phyloP scores from a whole-genome alignment of 2,113 vertebrate species.

The Chloropsis hardwickii region DNA sequence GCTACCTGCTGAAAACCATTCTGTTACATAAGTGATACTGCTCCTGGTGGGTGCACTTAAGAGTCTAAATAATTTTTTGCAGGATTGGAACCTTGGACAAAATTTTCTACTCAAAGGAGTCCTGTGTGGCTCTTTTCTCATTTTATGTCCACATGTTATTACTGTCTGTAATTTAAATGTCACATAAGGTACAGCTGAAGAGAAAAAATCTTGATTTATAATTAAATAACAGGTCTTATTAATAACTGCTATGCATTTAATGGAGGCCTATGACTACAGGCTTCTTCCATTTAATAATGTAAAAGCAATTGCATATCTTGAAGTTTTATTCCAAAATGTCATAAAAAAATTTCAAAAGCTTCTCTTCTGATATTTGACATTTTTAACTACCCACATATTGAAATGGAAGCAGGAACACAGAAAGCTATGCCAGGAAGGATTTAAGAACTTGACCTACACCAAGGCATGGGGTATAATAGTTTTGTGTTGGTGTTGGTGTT shows the following conservation, averaged over 20 bases:
- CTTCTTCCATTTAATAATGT: not conserved
- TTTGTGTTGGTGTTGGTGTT: not conserved
- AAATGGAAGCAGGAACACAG: not conserved
- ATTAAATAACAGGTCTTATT: not conserved
- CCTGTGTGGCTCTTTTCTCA: not conserved
- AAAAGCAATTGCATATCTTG: not conserved
- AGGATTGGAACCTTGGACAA: not conserved
- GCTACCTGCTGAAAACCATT: not conserved
- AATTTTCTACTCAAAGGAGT: not conserved
- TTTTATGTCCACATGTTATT: not conserved
- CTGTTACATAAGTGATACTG: not conserved
- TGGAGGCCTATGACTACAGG: not conserved
- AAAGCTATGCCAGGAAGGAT: not conserved
- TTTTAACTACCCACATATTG: not conserved
- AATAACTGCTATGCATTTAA: not conserved
- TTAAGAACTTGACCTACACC: not conserved
- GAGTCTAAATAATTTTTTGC: not conserved
- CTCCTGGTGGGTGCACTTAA: not conserved
- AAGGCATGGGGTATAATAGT: not conserved
- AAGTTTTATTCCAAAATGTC: not conserved
- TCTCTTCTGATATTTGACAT: not conserved
- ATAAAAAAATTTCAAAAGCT: not conserved
- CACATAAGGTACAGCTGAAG: not conserved
- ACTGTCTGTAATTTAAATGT: constrained; percentile 11
- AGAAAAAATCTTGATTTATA: not conserved